Conservation (phyloP, 2,113 vertebrate genomes). For the Brachionichthys hirsutus region DNA sequence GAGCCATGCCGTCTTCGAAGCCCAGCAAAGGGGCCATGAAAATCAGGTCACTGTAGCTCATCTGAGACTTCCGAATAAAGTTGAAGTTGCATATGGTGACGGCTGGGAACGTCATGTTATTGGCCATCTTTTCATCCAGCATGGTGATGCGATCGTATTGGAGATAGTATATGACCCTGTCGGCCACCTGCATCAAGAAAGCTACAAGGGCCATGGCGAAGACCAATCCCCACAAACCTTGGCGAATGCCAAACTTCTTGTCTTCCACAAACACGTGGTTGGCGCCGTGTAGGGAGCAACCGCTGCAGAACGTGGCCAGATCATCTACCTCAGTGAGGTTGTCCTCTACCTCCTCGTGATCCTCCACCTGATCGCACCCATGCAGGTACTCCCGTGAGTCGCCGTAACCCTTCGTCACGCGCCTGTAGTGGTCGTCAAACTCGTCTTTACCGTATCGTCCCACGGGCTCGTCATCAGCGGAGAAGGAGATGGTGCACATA, state of each 20-base stretch:
- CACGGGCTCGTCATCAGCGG: constrained; percentile 79
- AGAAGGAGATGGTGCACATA: constrained; percentile 93
- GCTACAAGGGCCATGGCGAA: constrained; percentile 85
- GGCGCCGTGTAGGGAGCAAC: constrained; percentile 88
- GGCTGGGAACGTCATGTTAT: constrained; percentile 85
- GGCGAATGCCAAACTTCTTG: constrained; percentile 80
- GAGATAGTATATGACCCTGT: constrained; percentile 86
- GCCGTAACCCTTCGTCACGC: constrained; percentile 56
- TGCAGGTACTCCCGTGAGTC: constrained; percentile 68
- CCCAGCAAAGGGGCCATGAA: constrained; percentile 88
- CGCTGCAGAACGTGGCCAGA: constrained; percentile 82
- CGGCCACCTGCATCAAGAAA: constrained; percentile 90
- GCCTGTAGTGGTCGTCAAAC: constrained; percentile 76
- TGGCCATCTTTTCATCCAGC: constrained; percentile 84
- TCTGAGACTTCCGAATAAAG: constrained; percentile 84
- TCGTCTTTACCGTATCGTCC: constrained; percentile 49
- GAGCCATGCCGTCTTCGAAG: constrained; percentile 85
- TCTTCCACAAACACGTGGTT: constrained; percentile 88
- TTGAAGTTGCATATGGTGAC: constrained; percentile 95
- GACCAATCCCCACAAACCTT: constrained; percentile 84
- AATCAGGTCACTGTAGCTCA: constrained; percentile 87
- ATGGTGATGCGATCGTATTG: constrained; percentile 87
- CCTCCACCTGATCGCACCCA: constrained; percentile 58
- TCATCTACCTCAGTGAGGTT: constrained; percentile 65
- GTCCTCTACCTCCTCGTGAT: constrained; percentile 64